A percentile compares a stretch with the other conserved stretches of the same genome.
These are phyloP conservation scores for Argya squamiceps DNA, from an alignment of 2,797 vertebrate genomes.

Conservation along the genomic window DNA sequence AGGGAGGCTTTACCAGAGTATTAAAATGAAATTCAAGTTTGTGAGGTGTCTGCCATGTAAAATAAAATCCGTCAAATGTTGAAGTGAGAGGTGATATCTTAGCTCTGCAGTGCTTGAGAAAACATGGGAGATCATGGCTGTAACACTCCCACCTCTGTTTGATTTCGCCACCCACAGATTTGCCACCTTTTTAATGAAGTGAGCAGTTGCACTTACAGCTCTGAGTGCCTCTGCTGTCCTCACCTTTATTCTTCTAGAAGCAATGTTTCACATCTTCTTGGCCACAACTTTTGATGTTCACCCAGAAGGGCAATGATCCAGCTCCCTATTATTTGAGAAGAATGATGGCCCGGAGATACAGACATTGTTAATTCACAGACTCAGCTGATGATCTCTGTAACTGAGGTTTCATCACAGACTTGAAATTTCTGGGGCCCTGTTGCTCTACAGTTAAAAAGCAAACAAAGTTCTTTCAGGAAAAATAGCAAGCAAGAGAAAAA, in stretches of 20 bases:
- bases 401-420: background rate
- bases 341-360: background rate
- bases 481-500: background rate
- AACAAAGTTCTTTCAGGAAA: background rate
- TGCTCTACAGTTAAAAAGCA: background rate
- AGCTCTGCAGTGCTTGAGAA: background rate
- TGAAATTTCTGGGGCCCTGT: background rate
- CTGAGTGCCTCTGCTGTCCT: background rate
- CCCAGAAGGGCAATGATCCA: background rate
- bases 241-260: slow-evolving; percentile 10
- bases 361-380: background rate
- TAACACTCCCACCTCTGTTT: slow-evolving; percentile 39
- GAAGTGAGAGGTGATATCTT: slow-evolving; percentile 26
- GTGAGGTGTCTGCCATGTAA: background rate
- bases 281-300: background rate
- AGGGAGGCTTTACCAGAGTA: background rate
- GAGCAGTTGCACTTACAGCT: slow-evolving; percentile 42
- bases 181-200: slow-evolving; percentile 39
- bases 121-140: slow-evolving; percentile 2
- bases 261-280: background rate
- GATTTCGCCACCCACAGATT: slow-evolving; percentile 21
- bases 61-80: background rate
- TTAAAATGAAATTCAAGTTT: background rate
- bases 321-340: background rate
- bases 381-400: background rate